Percentiles rank a stretch among this genome's conserved stretches.
Evolutionary conservation across 2,797 vertebrate species (phyloP).

Genomic region (Diplodus puntazzo): DNA sequence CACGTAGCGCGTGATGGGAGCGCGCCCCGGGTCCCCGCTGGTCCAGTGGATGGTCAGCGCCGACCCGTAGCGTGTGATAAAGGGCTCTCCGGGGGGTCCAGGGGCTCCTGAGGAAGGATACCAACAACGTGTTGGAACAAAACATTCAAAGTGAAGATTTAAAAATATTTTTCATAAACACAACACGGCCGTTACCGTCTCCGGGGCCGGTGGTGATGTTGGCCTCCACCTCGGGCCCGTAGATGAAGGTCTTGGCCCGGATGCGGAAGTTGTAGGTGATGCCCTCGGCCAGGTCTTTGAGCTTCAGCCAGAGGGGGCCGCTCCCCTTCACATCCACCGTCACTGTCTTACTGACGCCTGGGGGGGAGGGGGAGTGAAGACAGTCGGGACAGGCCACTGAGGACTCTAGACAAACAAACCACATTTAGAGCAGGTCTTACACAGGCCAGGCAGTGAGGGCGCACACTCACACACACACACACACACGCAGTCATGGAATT

Average conservation of each 20-base stretch:
- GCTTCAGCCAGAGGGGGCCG: conserved; percentile 94
- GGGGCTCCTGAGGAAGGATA: conserved; percentile 88
- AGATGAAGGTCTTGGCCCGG: conserved; percentile 94
- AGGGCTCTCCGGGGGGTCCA: conserved; percentile 93
- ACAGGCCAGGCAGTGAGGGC: conserved; percentile 56
- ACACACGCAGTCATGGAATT: conserved; percentile 57
- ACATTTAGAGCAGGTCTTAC: conserved; percentile 80
- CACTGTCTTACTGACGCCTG: conserved; percentile 98
- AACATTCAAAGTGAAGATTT: background rate
- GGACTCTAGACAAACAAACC: conserved; percentile 82
- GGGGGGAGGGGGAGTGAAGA: conserved; percentile 84
- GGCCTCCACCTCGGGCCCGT: conserved; percentile 95
- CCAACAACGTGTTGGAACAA: background rate
- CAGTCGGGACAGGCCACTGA: conserved; percentile 87
- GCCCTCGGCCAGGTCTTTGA: conserved; percentile 94
- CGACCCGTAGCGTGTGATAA: conserved; percentile 93
- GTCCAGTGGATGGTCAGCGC: conserved; percentile 98
- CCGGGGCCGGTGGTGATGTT: conserved; percentile 97
- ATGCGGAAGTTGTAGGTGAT: conserved; percentile 95
- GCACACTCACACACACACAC: conserved; percentile 41
- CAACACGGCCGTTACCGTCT: conserved; percentile 86
- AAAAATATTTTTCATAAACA: background rate
- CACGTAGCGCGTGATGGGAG: conserved; percentile 95
- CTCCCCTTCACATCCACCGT: conserved; percentile 96
- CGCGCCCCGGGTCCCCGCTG: conserved; percentile 92